These are phyloP conservation scores for Tromatobia lineatoria DNA, from an alignment of 2,888 invertebrate genomes.

Conservation along the genomic window DNA sequence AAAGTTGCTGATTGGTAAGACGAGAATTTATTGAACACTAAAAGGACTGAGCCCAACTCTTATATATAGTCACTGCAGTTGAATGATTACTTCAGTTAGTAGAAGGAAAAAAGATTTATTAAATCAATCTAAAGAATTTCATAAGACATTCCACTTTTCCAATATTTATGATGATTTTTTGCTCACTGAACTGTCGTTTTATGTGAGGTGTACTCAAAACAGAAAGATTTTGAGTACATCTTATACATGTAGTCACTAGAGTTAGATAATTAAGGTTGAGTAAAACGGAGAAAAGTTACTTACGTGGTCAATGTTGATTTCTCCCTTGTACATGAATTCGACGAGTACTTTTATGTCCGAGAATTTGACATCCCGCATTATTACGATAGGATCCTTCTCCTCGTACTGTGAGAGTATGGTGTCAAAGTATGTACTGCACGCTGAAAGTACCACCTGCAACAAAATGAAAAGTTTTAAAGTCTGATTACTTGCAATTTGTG, in stretches of 20 bases:
- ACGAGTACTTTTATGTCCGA: slow-evolving; percentile 95
- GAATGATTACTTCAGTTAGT: not conserved
- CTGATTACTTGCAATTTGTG: slow-evolving; percentile 29
- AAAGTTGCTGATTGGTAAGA: too few species aligned
- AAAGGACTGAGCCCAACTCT: too few species aligned
- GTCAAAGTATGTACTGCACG: slow-evolving; percentile 97
- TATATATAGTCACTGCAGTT: not conserved
- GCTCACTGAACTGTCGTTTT: too few species aligned
- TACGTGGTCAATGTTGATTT: slow-evolving; percentile 97
- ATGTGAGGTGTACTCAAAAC: too few species aligned
- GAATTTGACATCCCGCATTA: slow-evolving; percentile 96
- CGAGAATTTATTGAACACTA: too few species aligned
- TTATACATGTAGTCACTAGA: too few species aligned
- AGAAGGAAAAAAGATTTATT: slow-evolving; percentile 15
- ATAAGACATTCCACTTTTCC: too few species aligned
- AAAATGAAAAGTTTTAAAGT: slow-evolving; percentile 66
- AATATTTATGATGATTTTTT: too few species aligned
- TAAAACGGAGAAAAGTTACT: slow-evolving; percentile 84
- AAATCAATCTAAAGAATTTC: too few species aligned
- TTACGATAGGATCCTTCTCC: slow-evolving; percentile 93
- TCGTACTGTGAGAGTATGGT: slow-evolving; percentile 93
- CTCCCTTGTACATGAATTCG: slow-evolving; percentile 98
- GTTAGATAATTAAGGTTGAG: not conserved
- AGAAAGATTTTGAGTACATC: too few species aligned
- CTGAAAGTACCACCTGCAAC: slow-evolving; percentile 93